phyloP scores from a whole-genome alignment of 2,888 invertebrate genomes.

The Hofmannophila pseudospretella region DNA sequence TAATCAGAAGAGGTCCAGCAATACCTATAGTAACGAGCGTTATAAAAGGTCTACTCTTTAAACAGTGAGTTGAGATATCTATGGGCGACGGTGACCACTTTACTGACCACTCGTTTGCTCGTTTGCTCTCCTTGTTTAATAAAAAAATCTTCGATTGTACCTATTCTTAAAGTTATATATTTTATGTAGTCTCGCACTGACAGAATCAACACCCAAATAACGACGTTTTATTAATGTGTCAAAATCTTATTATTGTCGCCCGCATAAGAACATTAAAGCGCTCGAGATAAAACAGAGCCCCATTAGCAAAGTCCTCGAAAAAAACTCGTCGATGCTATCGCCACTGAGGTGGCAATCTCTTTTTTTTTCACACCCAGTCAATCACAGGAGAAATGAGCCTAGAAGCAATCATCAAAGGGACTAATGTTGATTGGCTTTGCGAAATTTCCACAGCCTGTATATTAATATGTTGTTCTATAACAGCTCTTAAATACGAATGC shows the following conservation, averaged over 20 bases:
- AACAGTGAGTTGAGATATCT: no score
- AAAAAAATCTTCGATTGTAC: no score
- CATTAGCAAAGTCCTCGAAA: slow-evolving; percentile 62
- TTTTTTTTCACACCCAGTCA: slow-evolving; percentile 68
- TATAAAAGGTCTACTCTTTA: no score
- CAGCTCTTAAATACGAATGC: slow-evolving; percentile 17
- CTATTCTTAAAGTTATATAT: no score
- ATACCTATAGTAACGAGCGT: no score
- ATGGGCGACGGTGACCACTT: no score
- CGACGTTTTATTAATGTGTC: slow-evolving; percentile 65
- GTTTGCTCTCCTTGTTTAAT: no score
- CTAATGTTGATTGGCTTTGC: slow-evolving; percentile 67
- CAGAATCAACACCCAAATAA: slow-evolving; percentile 28
- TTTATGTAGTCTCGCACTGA: no score
- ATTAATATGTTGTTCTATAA: slow-evolving; percentile 15
- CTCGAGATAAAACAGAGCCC: slow-evolving; percentile 74
- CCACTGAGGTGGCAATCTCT: slow-evolving; percentile 69
- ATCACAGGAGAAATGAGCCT: slow-evolving; percentile 72
- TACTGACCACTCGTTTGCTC: no score
- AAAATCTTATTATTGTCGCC: slow-evolving; percentile 73
- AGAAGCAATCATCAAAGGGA: slow-evolving; percentile 57
- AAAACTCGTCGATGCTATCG: slow-evolving; percentile 66
- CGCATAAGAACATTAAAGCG: slow-evolving; percentile 72
- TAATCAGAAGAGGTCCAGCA: no score
- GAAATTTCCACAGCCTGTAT: slow-evolving; percentile 22